phyloP scores from a whole-genome alignment of 2,888 invertebrate genomes.

The Apodemia mormo region DNA sequence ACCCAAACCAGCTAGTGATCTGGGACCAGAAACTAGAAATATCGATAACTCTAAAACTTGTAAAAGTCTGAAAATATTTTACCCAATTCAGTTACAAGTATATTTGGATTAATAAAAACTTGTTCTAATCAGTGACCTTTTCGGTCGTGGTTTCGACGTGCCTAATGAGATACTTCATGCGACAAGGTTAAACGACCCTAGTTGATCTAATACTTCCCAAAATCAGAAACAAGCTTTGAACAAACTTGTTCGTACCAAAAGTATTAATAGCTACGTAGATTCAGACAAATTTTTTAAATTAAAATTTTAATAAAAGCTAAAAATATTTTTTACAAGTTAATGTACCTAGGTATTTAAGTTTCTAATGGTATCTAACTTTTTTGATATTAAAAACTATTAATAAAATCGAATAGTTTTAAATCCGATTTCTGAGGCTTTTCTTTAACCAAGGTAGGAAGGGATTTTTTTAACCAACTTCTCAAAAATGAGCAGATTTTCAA shows the following conservation, averaged over 20 bases:
- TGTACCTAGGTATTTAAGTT: neutral
- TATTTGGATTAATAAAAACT: neutral
- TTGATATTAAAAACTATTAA: too few relatives aligned
- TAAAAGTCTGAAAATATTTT: too few relatives aligned
- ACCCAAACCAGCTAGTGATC: too few relatives aligned
- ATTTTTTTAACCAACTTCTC: too few relatives aligned
- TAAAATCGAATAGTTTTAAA: too few relatives aligned
- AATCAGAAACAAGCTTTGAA: neutral
- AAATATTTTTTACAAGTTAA: neutral
- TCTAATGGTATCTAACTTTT: too few relatives aligned
- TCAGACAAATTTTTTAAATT: neutral
- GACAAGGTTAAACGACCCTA: conserved; percentile 41
- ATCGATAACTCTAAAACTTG: too few relatives aligned
- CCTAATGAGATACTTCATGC: conserved; percentile 32
- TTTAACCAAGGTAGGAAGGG: too few relatives aligned
- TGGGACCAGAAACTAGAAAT: too few relatives aligned
- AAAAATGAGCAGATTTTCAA: too few relatives aligned
- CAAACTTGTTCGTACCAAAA: neutral
- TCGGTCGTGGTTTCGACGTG: conserved; percentile 26
- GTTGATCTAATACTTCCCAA: conserved; percentile 27
- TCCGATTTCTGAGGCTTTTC: too few relatives aligned
- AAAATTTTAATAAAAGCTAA: neutral
- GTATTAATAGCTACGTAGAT: neutral
- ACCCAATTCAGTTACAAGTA: too few relatives aligned
- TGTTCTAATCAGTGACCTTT: conserved; percentile 33